Evolutionary conservation across 2,113 vertebrate species (phyloP), one percentile per base, ranked within the genome.

Genomic region (Forbesichthys agassizii): DNA sequence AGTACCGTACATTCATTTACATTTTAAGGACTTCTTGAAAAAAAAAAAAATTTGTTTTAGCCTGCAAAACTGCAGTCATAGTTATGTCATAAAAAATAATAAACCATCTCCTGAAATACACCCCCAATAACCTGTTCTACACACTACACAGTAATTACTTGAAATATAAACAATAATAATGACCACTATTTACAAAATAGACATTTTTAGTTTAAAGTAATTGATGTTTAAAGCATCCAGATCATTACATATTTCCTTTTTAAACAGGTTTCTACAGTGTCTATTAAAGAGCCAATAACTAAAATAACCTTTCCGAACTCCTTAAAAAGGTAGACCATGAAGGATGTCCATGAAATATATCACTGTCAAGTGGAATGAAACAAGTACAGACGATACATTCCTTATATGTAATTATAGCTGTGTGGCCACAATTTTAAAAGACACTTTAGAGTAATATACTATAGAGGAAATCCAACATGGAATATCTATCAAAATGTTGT

Each of bases 1-100:
- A 86, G 76, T 93, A 27, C 27, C 27, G 27, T 27, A 93, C 93
- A 93, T 93, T 93, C 92, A 78, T 70, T 87, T 85, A 64, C 86
- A 69, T 83, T 82, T 61, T 61, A 84, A 77, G 57, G 64, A 75
- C 78, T 74, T 57, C 71, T 66, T 60, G 56, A 75, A 27, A 79
- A 42, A 13, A 84, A 84, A 61, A 42, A 18, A 78, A 78, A 70
- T 74, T 63, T 77, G 55, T 75, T 57, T 27, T 69, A 51, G 64
- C 66, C 60, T 20, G 66, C 66, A 20, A 66, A 11, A 51, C 53
- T 49, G 61, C 49, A 0, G 51, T 63, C 70, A 58, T 5, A 48
- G 61, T 58, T 73, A 84, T 78, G 47, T 85, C 64, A 33, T 70
- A 48, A 71, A 52, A 47, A 46, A 71, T 82, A 71, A 69, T 82